phyloP scores from a whole-genome alignment of 1,140 invertebrate genomes.

The Sitobion miscanthi region DNA sequence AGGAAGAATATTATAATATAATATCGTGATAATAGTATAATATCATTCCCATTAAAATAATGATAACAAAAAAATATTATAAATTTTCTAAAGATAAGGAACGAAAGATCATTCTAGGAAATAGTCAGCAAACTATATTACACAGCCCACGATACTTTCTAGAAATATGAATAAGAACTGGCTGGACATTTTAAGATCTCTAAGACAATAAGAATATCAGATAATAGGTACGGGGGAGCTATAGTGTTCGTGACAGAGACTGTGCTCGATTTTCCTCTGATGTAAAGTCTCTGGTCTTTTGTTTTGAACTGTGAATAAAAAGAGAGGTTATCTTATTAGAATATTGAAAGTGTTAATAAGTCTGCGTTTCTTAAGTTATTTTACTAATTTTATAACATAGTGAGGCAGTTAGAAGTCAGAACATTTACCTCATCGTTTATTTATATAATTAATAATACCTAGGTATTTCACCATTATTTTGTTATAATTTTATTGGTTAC shows the following conservation, averaged over 20 bases:
- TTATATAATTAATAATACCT: background rate
- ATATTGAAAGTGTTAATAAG: too few species aligned
- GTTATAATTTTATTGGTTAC: background rate
- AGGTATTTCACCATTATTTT: background rate
- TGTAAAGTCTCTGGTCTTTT: too few species aligned
- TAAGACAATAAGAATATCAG: background rate
- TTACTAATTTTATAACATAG: background rate
- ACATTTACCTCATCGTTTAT: background rate
- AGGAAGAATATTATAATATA: background rate
- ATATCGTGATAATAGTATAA: too few species aligned
- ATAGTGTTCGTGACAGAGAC: too few species aligned
- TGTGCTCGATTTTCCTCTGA: too few species aligned
- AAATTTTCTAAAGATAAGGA: background rate
- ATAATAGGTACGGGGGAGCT: too few species aligned
- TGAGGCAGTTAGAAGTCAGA: too few species aligned
- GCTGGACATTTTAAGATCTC: background rate
- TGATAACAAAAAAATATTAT: too few species aligned
- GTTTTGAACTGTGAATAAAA: background rate
- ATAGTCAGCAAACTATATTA: background rate
- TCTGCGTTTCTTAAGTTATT: background rate
- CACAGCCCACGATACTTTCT: background rate
- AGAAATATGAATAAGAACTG: background rate
- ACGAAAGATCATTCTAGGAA: background rate
- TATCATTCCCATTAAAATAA: too few species aligned
- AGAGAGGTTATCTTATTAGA: background rate